A percentile compares a stretch with the other conserved stretches of the same genome.
Evolutionary conservation across 2,113 vertebrate genomes (phyloP).

Genomic region (Misgurnus mizolepis): DNA sequence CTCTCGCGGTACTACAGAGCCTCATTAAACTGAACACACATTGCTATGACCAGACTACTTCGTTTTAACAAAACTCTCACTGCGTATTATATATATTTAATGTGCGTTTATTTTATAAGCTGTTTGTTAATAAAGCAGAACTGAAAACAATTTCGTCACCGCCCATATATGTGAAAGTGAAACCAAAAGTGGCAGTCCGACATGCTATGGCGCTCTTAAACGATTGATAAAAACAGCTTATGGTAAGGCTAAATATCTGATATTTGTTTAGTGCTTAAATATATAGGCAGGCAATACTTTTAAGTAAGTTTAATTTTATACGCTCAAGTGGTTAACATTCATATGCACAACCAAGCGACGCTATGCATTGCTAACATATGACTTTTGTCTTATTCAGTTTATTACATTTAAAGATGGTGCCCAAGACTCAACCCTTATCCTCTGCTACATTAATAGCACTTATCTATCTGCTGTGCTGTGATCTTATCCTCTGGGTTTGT

Average conservation of each 20-base stretch:
- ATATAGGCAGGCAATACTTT: background rate
- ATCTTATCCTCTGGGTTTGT: constrained; percentile 51
- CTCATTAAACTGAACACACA: too few species aligned
- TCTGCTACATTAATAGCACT: background rate
- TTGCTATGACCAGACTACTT: background rate
- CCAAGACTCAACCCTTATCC: background rate
- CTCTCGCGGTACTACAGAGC: too few species aligned
- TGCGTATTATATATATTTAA: background rate
- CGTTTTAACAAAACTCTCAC: background rate
- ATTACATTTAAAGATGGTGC: background rate
- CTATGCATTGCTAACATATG: background rate
- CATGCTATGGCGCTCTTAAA: too few species aligned
- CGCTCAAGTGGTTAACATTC: too few species aligned
- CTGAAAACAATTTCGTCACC: background rate
- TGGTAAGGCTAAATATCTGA: background rate
- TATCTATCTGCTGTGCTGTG: constrained; percentile 44
- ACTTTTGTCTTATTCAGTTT: constrained; percentile 1
- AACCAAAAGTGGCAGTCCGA: background rate
- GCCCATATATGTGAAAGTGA: constrained; percentile 39
- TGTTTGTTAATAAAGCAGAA: background rate
- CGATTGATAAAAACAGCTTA: too few species aligned
- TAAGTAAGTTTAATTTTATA: background rate
- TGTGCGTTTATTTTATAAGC: background rate
- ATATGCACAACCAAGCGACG: background rate
- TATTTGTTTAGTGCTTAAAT: background rate